Evolutionary conservation across 2,888 invertebrate genomes (phyloP).

Genomic region (Pachymerium ferrugineum): DNA sequence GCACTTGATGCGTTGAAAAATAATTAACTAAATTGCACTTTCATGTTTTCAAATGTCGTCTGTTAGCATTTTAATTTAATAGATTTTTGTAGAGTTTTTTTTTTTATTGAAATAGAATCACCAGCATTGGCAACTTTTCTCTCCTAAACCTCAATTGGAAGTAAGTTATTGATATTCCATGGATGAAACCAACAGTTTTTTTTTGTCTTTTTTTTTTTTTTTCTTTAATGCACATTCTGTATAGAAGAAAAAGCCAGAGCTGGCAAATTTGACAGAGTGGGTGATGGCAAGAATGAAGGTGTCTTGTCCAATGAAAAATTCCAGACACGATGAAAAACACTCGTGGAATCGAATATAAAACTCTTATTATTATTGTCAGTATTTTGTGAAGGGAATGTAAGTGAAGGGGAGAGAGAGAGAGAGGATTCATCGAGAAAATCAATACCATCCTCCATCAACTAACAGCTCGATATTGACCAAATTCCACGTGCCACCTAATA

Average conservation of each 20-base stretch:
- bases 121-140: too few relatives aligned
- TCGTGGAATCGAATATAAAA: conserved; percentile 4
- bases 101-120: not conserved
- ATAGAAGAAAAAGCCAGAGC: conserved; percentile 7
- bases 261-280: conserved; percentile 4
- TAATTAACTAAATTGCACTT: not conserved
- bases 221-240: not conserved
- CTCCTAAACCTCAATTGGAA: too few relatives aligned
- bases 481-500: not conserved
- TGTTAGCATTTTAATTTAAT: not conserved
- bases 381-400: not conserved
- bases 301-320: not conserved
- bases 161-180: conserved; percentile 2
- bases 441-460: conserved; percentile 5
- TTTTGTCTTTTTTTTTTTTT: not conserved
- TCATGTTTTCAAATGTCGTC: not conserved
- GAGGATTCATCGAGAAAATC: too few relatives aligned
- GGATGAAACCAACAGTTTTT: not conserved
- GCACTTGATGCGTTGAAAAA: not conserved
- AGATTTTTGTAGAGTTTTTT: too few relatives aligned
- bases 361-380: conserved; percentile 8
- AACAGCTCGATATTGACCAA: conserved; percentile 4
- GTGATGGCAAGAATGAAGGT: conserved; percentile 13
- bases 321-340: conserved; percentile 8
- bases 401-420: not conserved